Conservation (phyloP, 2,888 invertebrate species). For the Boloria euphrosyne region DNA sequence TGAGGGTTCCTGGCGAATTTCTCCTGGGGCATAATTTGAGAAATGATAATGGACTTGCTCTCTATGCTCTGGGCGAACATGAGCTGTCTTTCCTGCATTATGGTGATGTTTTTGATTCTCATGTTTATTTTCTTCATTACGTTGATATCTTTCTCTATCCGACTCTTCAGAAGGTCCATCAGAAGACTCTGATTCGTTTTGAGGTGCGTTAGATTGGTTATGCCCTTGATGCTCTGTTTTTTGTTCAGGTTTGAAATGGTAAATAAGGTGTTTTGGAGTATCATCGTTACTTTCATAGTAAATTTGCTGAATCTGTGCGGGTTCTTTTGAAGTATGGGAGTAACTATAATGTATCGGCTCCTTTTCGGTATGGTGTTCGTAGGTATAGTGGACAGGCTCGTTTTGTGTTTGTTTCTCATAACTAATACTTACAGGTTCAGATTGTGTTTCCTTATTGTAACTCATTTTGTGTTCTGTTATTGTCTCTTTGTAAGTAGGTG, state of each 20-base stretch:
- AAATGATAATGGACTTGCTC: constrained; percentile 41
- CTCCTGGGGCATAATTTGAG: constrained; percentile 23
- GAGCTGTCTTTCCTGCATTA: constrained; percentile 32
- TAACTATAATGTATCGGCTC: constrained; percentile 55
- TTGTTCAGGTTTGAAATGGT: constrained; percentile 56
- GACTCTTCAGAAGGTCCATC: constrained; percentile 32
- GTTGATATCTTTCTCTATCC: constrained; percentile 30
- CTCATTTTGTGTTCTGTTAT: constrained; percentile 66
- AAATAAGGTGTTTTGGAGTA: constrained; percentile 58
- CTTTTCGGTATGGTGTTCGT: constrained; percentile 54
- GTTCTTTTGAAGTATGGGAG: constrained; percentile 51
- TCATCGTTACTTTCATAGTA: constrained; percentile 54
- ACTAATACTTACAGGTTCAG: constrained; percentile 60
- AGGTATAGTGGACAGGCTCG: constrained; percentile 66
- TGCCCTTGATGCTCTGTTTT: constrained; percentile 36
- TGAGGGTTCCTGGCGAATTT: background rate
- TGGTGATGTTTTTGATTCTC: constrained; percentile 28
- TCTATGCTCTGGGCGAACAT: constrained; percentile 45
- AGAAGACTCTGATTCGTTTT: constrained; percentile 38
- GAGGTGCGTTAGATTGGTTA: constrained; percentile 13
- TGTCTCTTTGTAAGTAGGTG: constrained; percentile 70
- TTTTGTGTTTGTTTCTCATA: constrained; percentile 58
- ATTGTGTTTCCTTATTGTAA: constrained; percentile 67
- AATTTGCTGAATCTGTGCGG: constrained; percentile 54
- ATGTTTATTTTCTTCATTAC: constrained; percentile 14